phyloP scores from a whole-genome alignment of 2,113 vertebrate species.

The Ancistrus triradiatus region DNA sequence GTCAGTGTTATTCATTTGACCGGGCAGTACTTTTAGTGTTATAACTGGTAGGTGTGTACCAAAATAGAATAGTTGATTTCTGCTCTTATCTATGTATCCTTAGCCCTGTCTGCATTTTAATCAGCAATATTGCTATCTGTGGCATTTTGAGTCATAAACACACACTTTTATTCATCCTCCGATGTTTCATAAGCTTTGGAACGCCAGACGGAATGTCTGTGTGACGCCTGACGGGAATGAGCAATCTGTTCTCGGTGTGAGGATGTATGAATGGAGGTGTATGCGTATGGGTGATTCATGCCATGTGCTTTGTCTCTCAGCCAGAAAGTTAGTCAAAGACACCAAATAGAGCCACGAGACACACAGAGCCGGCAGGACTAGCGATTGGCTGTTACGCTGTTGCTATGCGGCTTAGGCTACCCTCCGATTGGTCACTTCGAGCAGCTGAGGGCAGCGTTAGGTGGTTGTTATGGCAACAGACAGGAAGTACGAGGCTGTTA shows the following conservation, averaged over 20 bases:
- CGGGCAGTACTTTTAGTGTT: too few species aligned
- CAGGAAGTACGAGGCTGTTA: slow-evolving; percentile 56
- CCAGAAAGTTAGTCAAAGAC: slow-evolving; percentile 15
- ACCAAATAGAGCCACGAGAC: slow-evolving; percentile 16
- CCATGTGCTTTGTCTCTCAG: slow-evolving; percentile 10
- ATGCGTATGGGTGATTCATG: slow-evolving; percentile 1
- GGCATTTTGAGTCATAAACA: not conserved
- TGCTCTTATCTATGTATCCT: too few species aligned
- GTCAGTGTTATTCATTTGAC: too few species aligned
- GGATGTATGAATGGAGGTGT: slow-evolving; percentile 10
- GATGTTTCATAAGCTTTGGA: not conserved
- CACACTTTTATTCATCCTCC: not conserved
- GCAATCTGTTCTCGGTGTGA: not conserved
- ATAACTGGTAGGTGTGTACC: too few species aligned
- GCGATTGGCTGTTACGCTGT: slow-evolving; percentile 65
- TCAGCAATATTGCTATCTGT: not conserved
- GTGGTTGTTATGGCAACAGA: slow-evolving; percentile 57
- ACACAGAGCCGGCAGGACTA: slow-evolving; percentile 10
- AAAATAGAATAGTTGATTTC: too few species aligned
- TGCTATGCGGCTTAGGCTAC: slow-evolving; percentile 62
- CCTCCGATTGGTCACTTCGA: slow-evolving; percentile 51
- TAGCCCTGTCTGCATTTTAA: not conserved
- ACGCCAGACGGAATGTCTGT: not conserved
- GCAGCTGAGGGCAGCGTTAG: slow-evolving; percentile 49
- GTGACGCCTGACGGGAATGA: not conserved